A percentile compares a stretch with the other conserved stretches of the same genome.
phyloP scores from a whole-genome alignment of 2,113 vertebrate species.

The Eonycteris spelaea region DNA sequence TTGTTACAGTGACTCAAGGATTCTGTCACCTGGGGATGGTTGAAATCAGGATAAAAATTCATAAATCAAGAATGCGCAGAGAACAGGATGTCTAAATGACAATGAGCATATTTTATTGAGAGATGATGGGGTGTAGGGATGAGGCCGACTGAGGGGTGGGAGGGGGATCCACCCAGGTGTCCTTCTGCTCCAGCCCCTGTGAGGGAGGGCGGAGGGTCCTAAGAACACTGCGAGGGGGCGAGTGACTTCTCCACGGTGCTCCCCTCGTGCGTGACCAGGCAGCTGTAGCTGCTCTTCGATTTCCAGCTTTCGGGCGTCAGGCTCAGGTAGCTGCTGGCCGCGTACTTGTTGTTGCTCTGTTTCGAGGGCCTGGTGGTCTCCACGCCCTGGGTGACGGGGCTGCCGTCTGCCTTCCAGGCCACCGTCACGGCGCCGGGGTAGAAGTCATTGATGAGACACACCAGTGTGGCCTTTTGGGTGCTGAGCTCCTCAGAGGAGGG shows the following conservation, averaged over 20 bases:
- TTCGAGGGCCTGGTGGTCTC: conserved; percentile 50
- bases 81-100: too few species aligned
- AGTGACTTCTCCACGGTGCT: too few species aligned
- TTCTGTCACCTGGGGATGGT: too few species aligned
- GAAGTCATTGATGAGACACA: conserved; percentile 76
- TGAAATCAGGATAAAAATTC: too few species aligned
- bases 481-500: not conserved
- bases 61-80: too few species aligned
- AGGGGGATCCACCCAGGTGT: too few species aligned
- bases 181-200: too few species aligned
- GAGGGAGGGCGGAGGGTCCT: not conserved
- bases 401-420: conserved; percentile 67
- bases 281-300: not conserved
- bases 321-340: conserved; percentile 71
- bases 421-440: conserved; percentile 49
- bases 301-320: conserved; percentile 60
- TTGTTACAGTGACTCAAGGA: too few species aligned
- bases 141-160: too few species aligned
- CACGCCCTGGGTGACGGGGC: conserved; percentile 30
- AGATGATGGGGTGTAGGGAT: too few species aligned
- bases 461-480: conserved; percentile 57
- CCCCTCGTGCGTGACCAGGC: conserved; percentile 59
- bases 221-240: conserved; percentile 50
- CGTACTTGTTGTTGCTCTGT: conserved; percentile 73
- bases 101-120: too few species aligned